These are phyloP conservation scores for Cotesia congregata DNA, from an alignment of 2,888 invertebrate species.

Conservation along the genomic window DNA sequence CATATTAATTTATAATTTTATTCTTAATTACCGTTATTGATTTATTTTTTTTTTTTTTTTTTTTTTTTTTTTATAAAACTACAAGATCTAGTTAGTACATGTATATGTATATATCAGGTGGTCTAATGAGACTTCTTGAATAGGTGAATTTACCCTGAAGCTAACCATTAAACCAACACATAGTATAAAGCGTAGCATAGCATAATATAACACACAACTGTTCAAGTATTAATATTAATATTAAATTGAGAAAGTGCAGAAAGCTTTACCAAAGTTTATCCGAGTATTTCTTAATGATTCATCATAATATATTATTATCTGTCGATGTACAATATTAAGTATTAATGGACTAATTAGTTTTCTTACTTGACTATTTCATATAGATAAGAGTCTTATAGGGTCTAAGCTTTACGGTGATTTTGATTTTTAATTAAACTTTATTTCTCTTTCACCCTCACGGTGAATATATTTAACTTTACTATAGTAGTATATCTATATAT, in stretches of 20 bases:
- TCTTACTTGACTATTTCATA: neutral
- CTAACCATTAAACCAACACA: neutral
- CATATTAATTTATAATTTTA: too few species aligned
- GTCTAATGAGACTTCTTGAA: conserved; percentile 11
- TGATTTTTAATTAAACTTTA: conserved; percentile 19
- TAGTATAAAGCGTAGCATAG: too few species aligned
- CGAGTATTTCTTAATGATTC: neutral
- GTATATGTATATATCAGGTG: neutral
- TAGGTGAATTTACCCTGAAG: neutral
- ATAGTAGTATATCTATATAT: neutral
- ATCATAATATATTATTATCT: neutral
- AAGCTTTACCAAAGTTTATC: neutral
- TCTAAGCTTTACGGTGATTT: neutral
- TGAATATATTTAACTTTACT: neutral
- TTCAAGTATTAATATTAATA: neutral
- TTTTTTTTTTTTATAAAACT: too few species aligned
- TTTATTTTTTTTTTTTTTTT: too few species aligned
- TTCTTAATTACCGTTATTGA: too few species aligned
- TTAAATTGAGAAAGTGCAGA: neutral
- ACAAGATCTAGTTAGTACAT: neutral
- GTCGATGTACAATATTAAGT: neutral
- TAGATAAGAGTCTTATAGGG: too few species aligned
- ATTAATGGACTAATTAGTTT: neutral
- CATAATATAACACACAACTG: neutral
- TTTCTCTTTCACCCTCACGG: neutral